Percentiles rank a stretch among this genome's conserved stretches.
These are phyloP conservation scores for Cuculus canorus DNA, from an alignment of 2,797 vertebrate genomes.

Conservation along the genomic window DNA sequence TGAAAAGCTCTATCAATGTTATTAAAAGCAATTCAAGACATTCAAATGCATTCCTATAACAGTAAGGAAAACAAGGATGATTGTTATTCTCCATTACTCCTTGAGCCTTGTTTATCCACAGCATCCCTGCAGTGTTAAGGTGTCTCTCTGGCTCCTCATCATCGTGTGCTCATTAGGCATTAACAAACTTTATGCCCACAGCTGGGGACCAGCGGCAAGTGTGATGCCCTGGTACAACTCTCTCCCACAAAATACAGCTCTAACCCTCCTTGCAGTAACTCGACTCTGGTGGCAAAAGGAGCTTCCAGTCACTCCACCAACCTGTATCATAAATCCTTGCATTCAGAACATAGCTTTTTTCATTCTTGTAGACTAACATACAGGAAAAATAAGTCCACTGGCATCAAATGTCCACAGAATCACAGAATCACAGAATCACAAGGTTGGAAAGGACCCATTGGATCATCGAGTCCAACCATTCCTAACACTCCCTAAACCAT, in stretches of 20 bases:
- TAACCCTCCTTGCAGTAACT: neutral
- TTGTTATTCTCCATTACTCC: neutral
- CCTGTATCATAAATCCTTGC: accelerated
- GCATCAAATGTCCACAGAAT: neutral
- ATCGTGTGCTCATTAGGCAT: neutral
- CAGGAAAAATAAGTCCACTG: neutral
- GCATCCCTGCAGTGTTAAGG: neutral
- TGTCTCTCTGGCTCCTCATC: neutral
- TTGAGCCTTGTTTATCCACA: neutral
- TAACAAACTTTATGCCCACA: neutral
- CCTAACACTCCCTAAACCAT: too few species aligned
- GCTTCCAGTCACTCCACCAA: neutral
- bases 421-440: too few species aligned
- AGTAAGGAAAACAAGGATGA: neutral
- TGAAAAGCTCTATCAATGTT: neutral
- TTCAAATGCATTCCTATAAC: neutral
- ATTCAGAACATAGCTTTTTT: neutral
- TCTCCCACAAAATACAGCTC: accelerated
- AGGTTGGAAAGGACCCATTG: too few species aligned
- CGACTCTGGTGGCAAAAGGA: neutral
- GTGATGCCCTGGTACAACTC: accelerated
- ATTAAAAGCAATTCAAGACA: neutral
- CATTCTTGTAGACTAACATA: neutral
- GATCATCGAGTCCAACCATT: too few species aligned
- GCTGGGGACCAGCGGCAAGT: neutral